Base-by-base conservation (phyloP, 35 echinoderm and acorn worm genomes). In the Holothuria glaberrima region DNA sequence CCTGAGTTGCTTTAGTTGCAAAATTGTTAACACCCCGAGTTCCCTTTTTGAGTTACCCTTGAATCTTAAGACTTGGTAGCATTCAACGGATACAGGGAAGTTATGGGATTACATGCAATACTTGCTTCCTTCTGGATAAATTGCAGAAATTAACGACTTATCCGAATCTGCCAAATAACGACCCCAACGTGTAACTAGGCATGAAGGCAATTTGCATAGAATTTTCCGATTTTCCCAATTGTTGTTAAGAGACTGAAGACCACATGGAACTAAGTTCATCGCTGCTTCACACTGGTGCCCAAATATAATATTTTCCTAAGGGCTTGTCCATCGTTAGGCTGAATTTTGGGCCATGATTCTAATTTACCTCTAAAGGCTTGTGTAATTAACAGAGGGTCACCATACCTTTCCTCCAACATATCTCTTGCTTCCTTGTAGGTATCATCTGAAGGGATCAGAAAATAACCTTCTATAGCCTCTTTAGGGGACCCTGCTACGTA, bases 391-490 rank as follows among this genome's bases (percentile, higher is more conserved):
- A 75, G 21, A 22, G 71, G 71, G 32, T 75, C 38, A 75, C 71
- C 71, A 36, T 35, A 75, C 32, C 71, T 75, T 35, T 74, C 32
- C 17, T 74, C 9, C 6, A 74, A 35, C 27, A 74, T 16, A 21
- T 74, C 32, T 36, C 31, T 74, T 1, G 70, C 70, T 41, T 35
- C 31, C 32, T 73, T 18, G 1, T 73, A 73, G 14, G 70, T 12
- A 14, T 20, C 35, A 29, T 73, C 70, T 35, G 70, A 32, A 36
- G 70, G 29, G 3, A 74, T 35, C 14, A 88, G 56, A 29, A 93
- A 83, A 54, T 83, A 93, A 0, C 92, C 92, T 74, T 93, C 92
- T n/a, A 95, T 56, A 9, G 90, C 76, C 36, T 89, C 50, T 36
- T 26, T 89, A 21, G 81, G 90, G 44, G 33, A 16, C 46, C 86